These are phyloP conservation scores for Heptranchias perlo DNA, from an alignment of 2,113 vertebrate genomes.

Conservation along the genomic window DNA sequence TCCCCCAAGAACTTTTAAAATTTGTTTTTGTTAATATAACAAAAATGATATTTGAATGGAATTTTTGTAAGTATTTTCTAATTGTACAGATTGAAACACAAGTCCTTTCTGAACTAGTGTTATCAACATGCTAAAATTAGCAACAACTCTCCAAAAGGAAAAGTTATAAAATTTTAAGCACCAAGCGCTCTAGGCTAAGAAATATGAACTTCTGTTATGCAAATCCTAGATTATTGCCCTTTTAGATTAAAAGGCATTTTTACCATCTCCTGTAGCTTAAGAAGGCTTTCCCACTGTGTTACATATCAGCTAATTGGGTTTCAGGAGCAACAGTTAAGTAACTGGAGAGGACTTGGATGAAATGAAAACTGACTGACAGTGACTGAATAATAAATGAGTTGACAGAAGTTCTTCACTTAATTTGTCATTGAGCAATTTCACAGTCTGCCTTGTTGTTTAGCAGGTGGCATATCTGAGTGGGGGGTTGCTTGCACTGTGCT, in stretches of 20 bases:
- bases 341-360: background rate
- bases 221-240: slow-evolving; percentile 41
- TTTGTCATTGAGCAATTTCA: slow-evolving; percentile 12
- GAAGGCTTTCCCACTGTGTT: background rate
- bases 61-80: background rate
- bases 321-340: background rate
- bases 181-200: background rate
- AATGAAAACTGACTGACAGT: slow-evolving; percentile 17
- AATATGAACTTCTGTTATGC: slow-evolving; percentile 22
- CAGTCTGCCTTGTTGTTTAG: slow-evolving; percentile 8
- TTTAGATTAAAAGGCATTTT: slow-evolving; percentile 36
- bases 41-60: background rate
- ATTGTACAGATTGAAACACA: background rate
- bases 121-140: background rate
- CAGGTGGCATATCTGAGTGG: slow-evolving; percentile 1
- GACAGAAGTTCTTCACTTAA: slow-evolving; percentile 17
- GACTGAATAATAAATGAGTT: slow-evolving; percentile 33
- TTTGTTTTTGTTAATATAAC: background rate
- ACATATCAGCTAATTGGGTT: slow-evolving; percentile 32
- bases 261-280: slow-evolving; percentile 1
- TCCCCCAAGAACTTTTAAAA: background rate
- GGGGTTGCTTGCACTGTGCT: background rate
- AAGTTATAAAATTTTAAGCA: background rate
- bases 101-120: background rate
- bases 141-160: background rate